Conservation (phyloP, 2,797 vertebrate species). For the Novumbra hubbsi region DNA sequence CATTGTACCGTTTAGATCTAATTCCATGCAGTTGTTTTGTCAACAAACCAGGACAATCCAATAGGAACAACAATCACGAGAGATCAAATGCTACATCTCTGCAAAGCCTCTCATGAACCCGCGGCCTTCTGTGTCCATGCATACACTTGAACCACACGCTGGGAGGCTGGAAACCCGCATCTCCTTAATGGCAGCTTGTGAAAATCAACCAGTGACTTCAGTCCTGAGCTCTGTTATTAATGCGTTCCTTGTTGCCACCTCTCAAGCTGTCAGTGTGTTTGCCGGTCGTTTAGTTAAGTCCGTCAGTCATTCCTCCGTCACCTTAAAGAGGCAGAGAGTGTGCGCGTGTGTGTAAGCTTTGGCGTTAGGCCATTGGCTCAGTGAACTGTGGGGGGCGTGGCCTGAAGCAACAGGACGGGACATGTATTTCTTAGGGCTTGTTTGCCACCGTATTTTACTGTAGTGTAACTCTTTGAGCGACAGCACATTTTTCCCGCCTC, state of each 20-base stretch:
- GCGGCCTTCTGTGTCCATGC: not conserved
- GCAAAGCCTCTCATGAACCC: not conserved
- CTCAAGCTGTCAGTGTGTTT: conserved; percentile 9
- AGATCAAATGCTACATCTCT: not conserved
- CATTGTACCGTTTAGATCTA: too few species aligned
- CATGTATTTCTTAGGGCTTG: not conserved
- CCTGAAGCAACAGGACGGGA: not conserved
- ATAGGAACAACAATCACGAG: not conserved
- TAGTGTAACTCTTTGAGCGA: not conserved
- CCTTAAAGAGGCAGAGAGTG: not conserved
- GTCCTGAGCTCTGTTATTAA: conserved; percentile 14
- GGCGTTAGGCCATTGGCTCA: conserved; percentile 26
- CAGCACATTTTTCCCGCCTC: not conserved
- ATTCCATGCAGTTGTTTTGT: not conserved
- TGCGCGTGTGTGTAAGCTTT: not conserved
- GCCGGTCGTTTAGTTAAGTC: not conserved
- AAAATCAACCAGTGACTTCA: conserved; percentile 9
- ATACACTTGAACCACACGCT: not conserved
- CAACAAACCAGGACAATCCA: not conserved
- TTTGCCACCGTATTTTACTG: not conserved
- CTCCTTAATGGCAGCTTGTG: conserved; percentile 11
- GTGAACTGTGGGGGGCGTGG: not conserved
- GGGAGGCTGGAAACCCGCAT: not conserved
- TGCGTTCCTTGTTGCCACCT: not conserved
- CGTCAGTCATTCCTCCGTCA: not conserved